These are phyloP conservation scores for honey bee (Apis mellifera) DNA, from an alignment of 1,140 invertebrate species.

Conservation along the genomic window Amel_HAv3.1 CM009945.2:1994501-1995000, in stretches of 20 bases:
- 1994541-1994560: conserved; percentile 10
- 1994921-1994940: no score
- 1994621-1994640: conserved; percentile 68
- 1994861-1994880: no score
- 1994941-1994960: no score
- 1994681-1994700: conserved; percentile 51
- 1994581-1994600: conserved; percentile 35
- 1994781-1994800: background rate
- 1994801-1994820: conserved; percentile 6
- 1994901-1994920: no score
- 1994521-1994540: conserved; percentile 38
- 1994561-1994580: background rate
- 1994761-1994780: conserved; percentile 34
- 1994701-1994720: conserved; percentile 69
- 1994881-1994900: no score
- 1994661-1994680: conserved; percentile 52
- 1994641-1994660: conserved; percentile 52
- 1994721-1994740: conserved; percentile 26
- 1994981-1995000: no score
- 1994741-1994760: conserved; percentile 62
- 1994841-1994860: no score
- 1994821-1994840: background rate
- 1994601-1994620: conserved; percentile 31
- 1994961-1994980: no score
- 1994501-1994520: conserved; percentile 18